A percentile compares a stretch with the other conserved stretches of the same genome.
These are phyloP conservation scores for Ursus arctos DNA, from an alignment of 2,113 vertebrate genomes.

Conservation along the genomic window DNA sequence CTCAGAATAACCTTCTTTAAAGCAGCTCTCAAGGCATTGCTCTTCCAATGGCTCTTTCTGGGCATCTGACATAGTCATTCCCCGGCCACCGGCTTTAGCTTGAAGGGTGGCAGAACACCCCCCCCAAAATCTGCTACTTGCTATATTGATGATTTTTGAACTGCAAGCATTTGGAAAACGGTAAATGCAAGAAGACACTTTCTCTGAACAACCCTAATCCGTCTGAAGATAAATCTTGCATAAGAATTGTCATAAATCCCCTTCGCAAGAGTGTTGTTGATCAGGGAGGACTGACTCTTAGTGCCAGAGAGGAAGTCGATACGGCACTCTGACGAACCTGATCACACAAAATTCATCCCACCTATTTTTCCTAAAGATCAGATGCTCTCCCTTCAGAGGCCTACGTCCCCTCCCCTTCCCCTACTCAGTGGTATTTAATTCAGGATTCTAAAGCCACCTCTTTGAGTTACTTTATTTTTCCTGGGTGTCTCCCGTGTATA, in stretches of 20 bases:
- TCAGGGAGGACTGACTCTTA: neutral
- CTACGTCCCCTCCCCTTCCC: neutral
- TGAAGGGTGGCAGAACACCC: neutral
- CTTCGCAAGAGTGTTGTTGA: neutral
- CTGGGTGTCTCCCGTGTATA: neutral
- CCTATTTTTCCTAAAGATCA: neutral
- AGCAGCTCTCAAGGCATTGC: neutral
- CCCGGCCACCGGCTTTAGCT: neutral
- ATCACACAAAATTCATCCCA: neutral
- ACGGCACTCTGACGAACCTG: neutral
- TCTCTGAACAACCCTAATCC: neutral
- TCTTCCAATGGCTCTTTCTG: neutral
- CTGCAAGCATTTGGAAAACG: neutral
- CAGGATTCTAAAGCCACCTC: neutral
- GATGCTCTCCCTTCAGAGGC: neutral
- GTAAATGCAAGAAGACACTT: neutral
- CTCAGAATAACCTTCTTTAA: neutral
- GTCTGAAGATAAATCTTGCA: neutral
- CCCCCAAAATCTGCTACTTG: neutral
- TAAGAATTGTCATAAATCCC: neutral
- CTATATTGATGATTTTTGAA: neutral
- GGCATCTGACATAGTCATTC: neutral
- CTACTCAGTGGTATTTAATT: neutral
- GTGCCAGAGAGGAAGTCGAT: neutral
- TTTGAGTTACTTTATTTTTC: neutral